Evolutionary conservation across 2,113 vertebrate genomes (phyloP), one percentile per base, ranked within the genome.

Genomic region (Odontophorus gujanensis): DNA sequence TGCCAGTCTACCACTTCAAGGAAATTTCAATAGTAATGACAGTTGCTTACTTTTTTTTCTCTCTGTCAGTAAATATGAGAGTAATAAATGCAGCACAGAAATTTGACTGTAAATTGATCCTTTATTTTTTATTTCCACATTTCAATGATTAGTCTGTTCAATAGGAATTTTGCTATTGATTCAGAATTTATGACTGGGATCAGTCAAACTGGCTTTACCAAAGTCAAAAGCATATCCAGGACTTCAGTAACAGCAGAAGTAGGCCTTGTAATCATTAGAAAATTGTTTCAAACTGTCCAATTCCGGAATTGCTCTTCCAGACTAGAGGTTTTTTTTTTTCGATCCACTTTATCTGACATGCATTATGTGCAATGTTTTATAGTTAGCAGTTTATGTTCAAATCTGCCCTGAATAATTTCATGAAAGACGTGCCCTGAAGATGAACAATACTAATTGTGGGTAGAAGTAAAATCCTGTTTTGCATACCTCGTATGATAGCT

Each of bases 1-100:
- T 83, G 53, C 9, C 79, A 53, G 26, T 87, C 71, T 84, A 94
- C 45, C 42, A 53, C 48, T 92, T 92, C 53, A 81, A 85, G 58
- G 62, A 92, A 79, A 75, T 87, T 72, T 68, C 34, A 51, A 9
- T 48, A 40, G n/a, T 57, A 40, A 24, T 84, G 30, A 32, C n/a
- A 78, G 26, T 30, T 59, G 18, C 2, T 8, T 1, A 26, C 14
- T 8, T 0, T 0, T 67, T 74, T 77, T 18, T 13, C 38, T 25
- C 20, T 48, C 32, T 89, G 18, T 81, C n/a, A 73, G 25, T 94
- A 90, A 88, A 55, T 48, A 22, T 36, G 79, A 61, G 20, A 87
- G 28, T 58, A 62, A 22, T 59, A 53, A 89, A 89, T 43, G 19
- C 57, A 81, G 15, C 55, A 76, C 28, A 45, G 28, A 42, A 42